Percentiles rank a stretch among this genome's conserved stretches.
phyloP scores from a whole-genome alignment of 2,113 vertebrate species.

The Epinephelus lanceolatus region DNA sequence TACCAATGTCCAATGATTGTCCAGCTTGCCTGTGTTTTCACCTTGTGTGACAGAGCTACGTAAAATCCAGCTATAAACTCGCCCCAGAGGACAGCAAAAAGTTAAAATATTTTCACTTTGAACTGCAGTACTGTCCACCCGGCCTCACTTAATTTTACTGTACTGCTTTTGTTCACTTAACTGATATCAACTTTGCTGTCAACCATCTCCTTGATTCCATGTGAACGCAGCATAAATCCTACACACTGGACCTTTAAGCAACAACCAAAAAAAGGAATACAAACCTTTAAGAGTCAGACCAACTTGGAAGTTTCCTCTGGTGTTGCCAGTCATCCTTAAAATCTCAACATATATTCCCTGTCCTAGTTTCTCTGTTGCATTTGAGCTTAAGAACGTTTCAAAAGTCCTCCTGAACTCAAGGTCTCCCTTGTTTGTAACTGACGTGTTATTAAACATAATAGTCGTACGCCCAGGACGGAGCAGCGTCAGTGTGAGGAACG shows the following conservation, averaged over 20 bases:
- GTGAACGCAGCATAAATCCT: too few relatives aligned
- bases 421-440: not conserved
- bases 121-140: too few relatives aligned
- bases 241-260: not conserved
- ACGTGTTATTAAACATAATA: slow-evolving; percentile 12
- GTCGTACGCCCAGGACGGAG: not conserved
- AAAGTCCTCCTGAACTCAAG: not conserved
- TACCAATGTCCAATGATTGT: too few relatives aligned
- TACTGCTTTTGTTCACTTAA: too few relatives aligned
- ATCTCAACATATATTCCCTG: not conserved
- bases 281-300: slow-evolving; percentile 67
- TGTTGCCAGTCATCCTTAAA: slow-evolving; percentile 54
- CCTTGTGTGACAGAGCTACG: too few relatives aligned
- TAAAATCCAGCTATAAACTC: too few relatives aligned
- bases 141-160: too few relatives aligned
- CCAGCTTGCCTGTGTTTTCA: too few relatives aligned
- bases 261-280: slow-evolving; percentile 3
- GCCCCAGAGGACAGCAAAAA: too few relatives aligned
- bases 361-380: not conserved
- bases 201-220: too few relatives aligned
- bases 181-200: too few relatives aligned
- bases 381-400: not conserved
- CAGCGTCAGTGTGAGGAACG: slow-evolving; percentile 4
- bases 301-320: not conserved
- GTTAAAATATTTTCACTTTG: too few relatives aligned